phyloP scores from a whole-genome alignment of 2,797 vertebrate species.

The Pempheris klunzingeri region DNA sequence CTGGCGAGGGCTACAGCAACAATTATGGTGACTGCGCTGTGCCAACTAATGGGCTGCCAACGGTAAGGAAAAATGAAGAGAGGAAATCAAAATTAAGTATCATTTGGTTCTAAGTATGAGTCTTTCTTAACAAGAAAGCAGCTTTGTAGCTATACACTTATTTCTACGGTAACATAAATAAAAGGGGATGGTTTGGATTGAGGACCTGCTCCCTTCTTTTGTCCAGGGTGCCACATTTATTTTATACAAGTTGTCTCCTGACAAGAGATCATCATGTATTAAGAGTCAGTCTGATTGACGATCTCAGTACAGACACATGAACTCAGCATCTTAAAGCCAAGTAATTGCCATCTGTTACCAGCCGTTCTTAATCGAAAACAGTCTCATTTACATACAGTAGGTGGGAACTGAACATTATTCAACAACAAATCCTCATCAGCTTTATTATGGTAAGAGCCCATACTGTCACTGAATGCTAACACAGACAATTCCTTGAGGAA shows the following conservation, averaged over 20 bases:
- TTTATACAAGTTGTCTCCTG: neutral
- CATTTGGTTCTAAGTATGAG: too few relatives aligned
- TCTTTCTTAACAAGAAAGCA: too few relatives aligned
- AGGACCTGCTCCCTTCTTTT: neutral
- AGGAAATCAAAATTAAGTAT: too few relatives aligned
- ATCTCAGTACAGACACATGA: conserved; percentile 31
- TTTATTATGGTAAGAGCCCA: neutral
- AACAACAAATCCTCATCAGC: conserved; percentile 10
- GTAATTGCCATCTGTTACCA: conserved; percentile 11
- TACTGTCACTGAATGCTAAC: neutral
- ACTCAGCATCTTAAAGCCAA: conserved; percentile 21
- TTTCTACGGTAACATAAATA: neutral
- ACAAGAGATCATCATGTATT: neutral
- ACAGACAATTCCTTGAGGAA: neutral
- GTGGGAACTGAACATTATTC: conserved; percentile 4
- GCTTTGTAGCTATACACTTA: too few relatives aligned
- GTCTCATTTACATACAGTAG: neutral
- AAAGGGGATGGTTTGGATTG: neutral
- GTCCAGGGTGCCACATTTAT: neutral
- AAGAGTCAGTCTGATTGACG: conserved; percentile 11
- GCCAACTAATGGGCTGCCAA: neutral
- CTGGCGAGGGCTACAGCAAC: neutral
- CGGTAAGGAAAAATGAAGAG: neutral
- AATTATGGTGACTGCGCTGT: neutral
- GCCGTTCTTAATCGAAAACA: conserved; percentile 5